Evolutionary conservation across 2,797 vertebrate species (phyloP), one percentile per base, ranked within the genome.

Genomic region (Chromobotia macracanthus): DNA sequence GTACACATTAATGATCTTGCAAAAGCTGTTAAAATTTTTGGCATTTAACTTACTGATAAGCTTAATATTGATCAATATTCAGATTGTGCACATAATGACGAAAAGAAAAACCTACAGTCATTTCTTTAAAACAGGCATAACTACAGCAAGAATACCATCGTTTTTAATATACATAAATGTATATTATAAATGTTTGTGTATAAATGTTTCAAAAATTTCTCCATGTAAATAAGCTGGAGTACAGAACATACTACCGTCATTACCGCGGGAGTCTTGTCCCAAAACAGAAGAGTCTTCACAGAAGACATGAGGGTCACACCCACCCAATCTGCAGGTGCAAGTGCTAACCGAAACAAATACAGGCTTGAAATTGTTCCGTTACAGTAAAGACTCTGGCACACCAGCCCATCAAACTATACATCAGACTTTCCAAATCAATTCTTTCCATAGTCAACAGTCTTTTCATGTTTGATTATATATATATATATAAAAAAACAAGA

Each of bases 281-380:
- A 90, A 88, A 90, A 79, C 88, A 90, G 94, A 92, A 89, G 84
- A 85, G 95, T 97, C 97, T 98, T 99, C 97, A 97, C 87, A 93
- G 97, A 99, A 99, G 97, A 98, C 95, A 92, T 84, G 81, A 92
- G 87, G 83, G 85, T 83, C 3, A 79, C 86, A 82, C 85, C 87
- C 75, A 64, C 69, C 82, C 46, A 81, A 84, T 88, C 65, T 75
- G 85, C 81, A 56, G 81, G 84, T 86, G 85, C 83, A 87, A 21
- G 80, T 86, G 90, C 88, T 88, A 82, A 74, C 84, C 85, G 68
- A 83, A 79, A 66, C 68, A 87, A 86, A 83, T 80, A 7, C 81
- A 67, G 70, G 79, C 79, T 58, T 15, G 68, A 61, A 75, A 81
- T 75, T 83, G 88, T 90, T 92, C 91, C 79, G 68, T 90, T 90